Evolutionary conservation across 1,140 invertebrate species (phyloP).

Genomic region (Drosophila pseudoananassae): DNA sequence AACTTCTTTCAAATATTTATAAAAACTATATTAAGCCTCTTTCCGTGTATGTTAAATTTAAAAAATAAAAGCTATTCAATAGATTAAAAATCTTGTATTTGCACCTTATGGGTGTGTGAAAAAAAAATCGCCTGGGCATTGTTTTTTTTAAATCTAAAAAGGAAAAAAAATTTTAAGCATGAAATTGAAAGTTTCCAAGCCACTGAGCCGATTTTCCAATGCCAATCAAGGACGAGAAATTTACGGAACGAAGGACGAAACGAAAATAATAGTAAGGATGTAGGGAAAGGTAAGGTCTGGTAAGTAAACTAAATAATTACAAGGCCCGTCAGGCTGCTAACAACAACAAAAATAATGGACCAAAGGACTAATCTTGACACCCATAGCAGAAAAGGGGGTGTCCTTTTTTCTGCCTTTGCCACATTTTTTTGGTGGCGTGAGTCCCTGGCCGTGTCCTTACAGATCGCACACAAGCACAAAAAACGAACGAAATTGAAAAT

Average conservation of each 20-base stretch:
- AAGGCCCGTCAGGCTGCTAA: constrained; percentile 38
- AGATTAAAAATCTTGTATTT: no score
- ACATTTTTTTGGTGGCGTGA: constrained; percentile 34
- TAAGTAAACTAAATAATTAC: constrained; percentile 73
- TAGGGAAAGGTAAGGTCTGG: constrained; percentile 4
- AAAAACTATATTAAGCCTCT: no score
- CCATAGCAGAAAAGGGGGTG: constrained; percentile 49
- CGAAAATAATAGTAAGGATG: constrained; percentile 11
- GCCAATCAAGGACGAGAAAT: constrained; percentile 6
- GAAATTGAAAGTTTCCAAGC: constrained; percentile 66
- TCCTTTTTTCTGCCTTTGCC: constrained; percentile 18
- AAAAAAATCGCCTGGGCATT: background rate
- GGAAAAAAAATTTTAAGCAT: constrained; percentile 31
- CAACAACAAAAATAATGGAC: constrained; percentile 31
- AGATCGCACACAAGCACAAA: constrained; percentile 5
- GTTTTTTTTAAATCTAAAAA: constrained; percentile 13
- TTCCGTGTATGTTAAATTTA: no score
- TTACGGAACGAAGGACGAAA: constrained; percentile 3
- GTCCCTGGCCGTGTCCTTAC: constrained; percentile 36
- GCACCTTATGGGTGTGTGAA: background rate
- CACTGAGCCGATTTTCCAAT: constrained; percentile 43
- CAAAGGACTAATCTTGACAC: constrained; percentile 54
- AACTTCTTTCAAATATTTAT: no score
- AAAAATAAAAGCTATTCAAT: no score
- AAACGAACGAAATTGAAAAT: constrained; percentile 54